Evolutionary conservation across 1,140 invertebrate species (phyloP), one percentile per base, ranked within the genome.

Genomic region (Phthorimaea operculella): DNA sequence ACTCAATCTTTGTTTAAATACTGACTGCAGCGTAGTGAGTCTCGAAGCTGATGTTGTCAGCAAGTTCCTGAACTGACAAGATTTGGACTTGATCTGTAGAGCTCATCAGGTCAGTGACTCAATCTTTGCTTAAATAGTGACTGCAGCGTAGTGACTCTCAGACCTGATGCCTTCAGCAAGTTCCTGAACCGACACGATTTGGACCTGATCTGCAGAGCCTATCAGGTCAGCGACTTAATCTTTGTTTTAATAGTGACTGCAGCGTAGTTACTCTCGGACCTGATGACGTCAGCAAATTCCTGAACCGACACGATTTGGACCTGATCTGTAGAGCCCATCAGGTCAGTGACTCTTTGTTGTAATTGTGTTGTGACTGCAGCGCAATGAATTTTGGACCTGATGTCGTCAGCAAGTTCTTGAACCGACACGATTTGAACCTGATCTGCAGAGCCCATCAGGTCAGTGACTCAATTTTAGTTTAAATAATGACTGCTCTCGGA

Each of bases 251-350:
- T 28, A 28, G 6, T 28, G 21, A 28, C 6, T 28, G 21, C n/a
- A n/a, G n/a, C n/a, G n/a, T n/a, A n/a, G n/a, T n/a, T n/a, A n/a
- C n/a, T n/a, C n/a, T 95, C 72, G 94, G 93, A 7, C 91, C 92
- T 9, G 93, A 94, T 82, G 92, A 95, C 54, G 93, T 95, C 12
- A 90, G 90, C 62, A 94, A 94, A 76, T 96, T 96, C 83, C 88
- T 96, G 44, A 92, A 93, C 74, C 89, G 92, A 73, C 93, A 96
- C 79, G 92, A 95, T 76, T 89, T 95, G 63, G 94, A 96, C 82
- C 86, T 97, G 64, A 96, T 97, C 63, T 96, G 94, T 77, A 88
- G 96, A 69, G 95, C 95, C 56, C 95, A 97, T 88, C 95, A 97
- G 71, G 77, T 83, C 70, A 53, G 21, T 28, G 2, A 28, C 21